A percentile compares a stretch with the other conserved stretches of the same genome.
These are phyloP conservation scores for Apodemia mormo DNA, from an alignment of 2,888 invertebrate genomes.

Conservation along the genomic window DNA sequence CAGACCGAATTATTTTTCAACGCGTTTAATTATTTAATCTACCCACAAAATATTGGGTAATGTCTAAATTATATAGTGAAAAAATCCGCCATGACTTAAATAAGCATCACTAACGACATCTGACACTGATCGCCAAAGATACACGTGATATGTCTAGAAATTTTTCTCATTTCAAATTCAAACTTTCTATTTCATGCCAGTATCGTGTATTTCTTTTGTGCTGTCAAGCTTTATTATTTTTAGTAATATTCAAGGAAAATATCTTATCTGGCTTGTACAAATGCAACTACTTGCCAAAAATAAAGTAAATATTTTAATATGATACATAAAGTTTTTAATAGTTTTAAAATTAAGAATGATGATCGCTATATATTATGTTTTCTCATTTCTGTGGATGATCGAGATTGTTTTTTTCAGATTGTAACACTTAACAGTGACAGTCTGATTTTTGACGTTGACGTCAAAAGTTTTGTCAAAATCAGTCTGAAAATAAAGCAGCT, in stretches of 20 bases:
- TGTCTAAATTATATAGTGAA: slow-evolving; percentile 60
- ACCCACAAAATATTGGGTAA: slow-evolving; percentile 72
- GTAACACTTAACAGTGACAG: not conserved
- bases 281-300: not conserved
- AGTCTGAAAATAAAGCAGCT: slow-evolving; percentile 28
- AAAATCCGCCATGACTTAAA: slow-evolving; percentile 77
- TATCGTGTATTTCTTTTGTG: not conserved
- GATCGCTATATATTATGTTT: too few relatives aligned
- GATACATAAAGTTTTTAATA: too few relatives aligned
- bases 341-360: not conserved
- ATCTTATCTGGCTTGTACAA: not conserved
- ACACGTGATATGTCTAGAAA: slow-evolving; percentile 70
- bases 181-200: slow-evolving; percentile 66
- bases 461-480: slow-evolving; percentile 40
- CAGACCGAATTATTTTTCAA: slow-evolving; percentile 63
- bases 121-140: slow-evolving; percentile 55
- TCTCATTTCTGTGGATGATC: too few relatives aligned
- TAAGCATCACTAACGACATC: slow-evolving; percentile 73
- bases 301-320: not conserved
- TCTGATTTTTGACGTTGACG: slow-evolving; percentile 33
- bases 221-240: not conserved
- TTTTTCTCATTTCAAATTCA: slow-evolving; percentile 57
- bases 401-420: not conserved
- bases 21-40: slow-evolving; percentile 69
- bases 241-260: not conserved